phyloP scores from a whole-genome alignment of 2,113 vertebrate species.

The Tichodroma muraria region DNA sequence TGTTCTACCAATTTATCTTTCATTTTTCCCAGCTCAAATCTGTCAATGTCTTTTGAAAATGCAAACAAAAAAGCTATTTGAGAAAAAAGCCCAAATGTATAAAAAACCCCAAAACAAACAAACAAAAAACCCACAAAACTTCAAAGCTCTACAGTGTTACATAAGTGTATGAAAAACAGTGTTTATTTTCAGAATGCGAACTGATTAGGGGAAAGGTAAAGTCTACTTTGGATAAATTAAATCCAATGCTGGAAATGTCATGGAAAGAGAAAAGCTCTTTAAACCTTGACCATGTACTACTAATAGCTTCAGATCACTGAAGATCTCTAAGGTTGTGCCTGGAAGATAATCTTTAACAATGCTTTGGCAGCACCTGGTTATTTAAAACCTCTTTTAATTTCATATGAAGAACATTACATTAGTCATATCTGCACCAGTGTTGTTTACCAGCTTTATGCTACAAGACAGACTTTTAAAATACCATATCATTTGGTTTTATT shows the following conservation, averaged over 20 bases:
- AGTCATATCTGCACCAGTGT: background rate
- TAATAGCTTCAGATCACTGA: background rate
- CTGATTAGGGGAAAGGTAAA: background rate
- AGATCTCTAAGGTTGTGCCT: background rate
- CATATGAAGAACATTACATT: background rate
- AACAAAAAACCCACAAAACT: background rate
- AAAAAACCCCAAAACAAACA: fast-evolving
- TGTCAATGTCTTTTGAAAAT: background rate
- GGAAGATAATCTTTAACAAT: background rate
- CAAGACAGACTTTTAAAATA: background rate
- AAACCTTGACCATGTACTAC: background rate
- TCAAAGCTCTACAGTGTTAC: background rate
- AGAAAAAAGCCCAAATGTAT: fast-evolving
- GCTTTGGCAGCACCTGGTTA: background rate
- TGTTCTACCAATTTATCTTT: background rate
- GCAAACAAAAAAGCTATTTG: background rate
- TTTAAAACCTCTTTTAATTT: background rate
- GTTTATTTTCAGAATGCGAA: background rate
- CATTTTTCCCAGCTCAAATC: background rate
- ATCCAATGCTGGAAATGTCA: background rate
- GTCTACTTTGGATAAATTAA: background rate
- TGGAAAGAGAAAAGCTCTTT: background rate
- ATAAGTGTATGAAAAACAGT: background rate
- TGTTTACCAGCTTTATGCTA: background rate
- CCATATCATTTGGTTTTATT: background rate